Conservation (phyloP, 2,888 invertebrate genomes). For the Cylloceria caligata region DNA sequence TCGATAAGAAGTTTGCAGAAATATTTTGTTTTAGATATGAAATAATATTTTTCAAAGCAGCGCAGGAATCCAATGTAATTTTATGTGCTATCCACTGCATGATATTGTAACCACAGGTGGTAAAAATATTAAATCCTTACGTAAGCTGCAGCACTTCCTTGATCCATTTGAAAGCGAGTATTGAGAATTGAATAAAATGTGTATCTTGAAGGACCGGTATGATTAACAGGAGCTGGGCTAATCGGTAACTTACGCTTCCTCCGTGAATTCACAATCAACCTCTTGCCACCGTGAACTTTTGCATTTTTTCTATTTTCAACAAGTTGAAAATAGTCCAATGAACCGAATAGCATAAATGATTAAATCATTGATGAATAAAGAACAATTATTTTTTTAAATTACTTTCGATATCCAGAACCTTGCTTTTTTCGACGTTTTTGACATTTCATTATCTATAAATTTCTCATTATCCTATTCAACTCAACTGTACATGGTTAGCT, state of each 20-base stretch:
- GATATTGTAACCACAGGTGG: background rate
- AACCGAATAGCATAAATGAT: background rate
- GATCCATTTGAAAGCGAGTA: constrained; percentile 71
- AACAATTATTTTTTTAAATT: background rate
- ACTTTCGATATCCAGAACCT: constrained; percentile 30
- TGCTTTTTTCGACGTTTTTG: constrained; percentile 47
- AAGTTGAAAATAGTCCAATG: background rate
- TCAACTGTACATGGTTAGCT: background rate
- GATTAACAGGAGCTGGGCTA: constrained; percentile 37
- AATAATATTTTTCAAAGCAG: too few species aligned
- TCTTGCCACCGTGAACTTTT: constrained; percentile 8
- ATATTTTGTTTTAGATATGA: too few species aligned
- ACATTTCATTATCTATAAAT: constrained; percentile 45
- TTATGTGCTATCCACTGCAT: background rate
- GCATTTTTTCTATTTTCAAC: constrained; percentile 10
- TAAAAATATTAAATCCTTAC: constrained; percentile 49
- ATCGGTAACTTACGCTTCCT: constrained; percentile 23
- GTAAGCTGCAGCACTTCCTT: constrained; percentile 69
- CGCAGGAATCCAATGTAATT: too few species aligned
- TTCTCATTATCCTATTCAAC: constrained; percentile 11
- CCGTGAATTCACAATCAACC: constrained; percentile 1
- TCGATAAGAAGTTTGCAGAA: too few species aligned
- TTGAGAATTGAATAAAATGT: constrained; percentile 76
- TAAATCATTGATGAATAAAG: background rate
- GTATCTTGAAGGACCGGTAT: constrained; percentile 61